phyloP scores from a whole-genome alignment of 2,113 vertebrate genomes.

The Amphilophus citrinellus region DNA sequence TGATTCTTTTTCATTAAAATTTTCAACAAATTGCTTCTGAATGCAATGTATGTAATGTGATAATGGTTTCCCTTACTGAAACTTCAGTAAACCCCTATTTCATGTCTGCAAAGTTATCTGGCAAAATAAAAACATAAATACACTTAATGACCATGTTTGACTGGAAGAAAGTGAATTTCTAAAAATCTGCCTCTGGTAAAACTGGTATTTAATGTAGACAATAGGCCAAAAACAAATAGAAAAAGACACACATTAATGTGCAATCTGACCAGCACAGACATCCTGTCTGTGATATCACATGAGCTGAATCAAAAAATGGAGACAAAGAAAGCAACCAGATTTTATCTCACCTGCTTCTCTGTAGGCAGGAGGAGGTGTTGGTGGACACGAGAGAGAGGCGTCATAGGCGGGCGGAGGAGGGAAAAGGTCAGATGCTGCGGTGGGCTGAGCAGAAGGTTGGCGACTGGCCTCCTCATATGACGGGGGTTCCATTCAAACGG shows the following conservation, averaged over 20 bases:
- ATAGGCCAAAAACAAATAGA: neutral
- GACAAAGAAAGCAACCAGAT: neutral
- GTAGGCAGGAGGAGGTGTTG: slow-evolving; percentile 67
- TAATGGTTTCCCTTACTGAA: too few species aligned
- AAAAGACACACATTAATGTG: neutral
- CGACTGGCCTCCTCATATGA: slow-evolving; percentile 60
- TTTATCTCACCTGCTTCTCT: slow-evolving; percentile 56
- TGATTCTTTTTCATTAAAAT: too few species aligned
- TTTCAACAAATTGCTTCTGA: neutral
- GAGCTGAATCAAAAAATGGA: neutral
- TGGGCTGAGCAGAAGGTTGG: slow-evolving; percentile 1
- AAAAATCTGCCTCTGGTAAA: neutral
- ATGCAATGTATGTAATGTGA: too few species aligned
- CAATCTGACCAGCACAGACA: neutral
- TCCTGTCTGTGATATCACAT: neutral
- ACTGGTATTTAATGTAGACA: neutral
- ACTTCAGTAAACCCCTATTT: too few species aligned
- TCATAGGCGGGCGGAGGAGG: slow-evolving; percentile 45
- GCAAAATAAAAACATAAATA: neutral
- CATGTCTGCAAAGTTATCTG: neutral
- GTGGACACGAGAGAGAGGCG: neutral
- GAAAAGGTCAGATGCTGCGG: neutral
- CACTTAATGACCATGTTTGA: neutral
- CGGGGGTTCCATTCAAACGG: slow-evolving; percentile 65
- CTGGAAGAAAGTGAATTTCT: neutral